phyloP scores from a whole-genome alignment of 92 coral and sea anemone species.

The Nematostella vectensis region DNA sequence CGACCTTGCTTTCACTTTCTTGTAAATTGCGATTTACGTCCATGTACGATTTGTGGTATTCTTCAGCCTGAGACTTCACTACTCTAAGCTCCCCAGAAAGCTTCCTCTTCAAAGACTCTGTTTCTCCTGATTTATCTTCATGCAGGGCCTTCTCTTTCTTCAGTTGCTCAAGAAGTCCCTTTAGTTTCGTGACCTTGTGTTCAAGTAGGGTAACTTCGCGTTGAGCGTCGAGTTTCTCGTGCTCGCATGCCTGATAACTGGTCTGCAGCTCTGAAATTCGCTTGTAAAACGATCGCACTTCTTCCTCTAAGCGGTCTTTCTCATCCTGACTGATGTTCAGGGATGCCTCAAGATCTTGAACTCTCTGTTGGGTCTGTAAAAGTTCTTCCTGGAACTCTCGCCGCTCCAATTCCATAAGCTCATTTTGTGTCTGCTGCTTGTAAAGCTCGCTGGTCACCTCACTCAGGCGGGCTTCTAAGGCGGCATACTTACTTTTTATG shows the following conservation, averaged over 20 bases:
- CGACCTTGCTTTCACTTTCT: slow-evolving; percentile 43
- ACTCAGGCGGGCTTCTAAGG: slow-evolving; percentile 53
- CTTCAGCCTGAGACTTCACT: slow-evolving; percentile 69
- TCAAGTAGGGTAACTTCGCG: slow-evolving; percentile 73
- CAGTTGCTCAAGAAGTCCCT: slow-evolving; percentile 54
- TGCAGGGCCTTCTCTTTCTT: slow-evolving; percentile 49
- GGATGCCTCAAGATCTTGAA: slow-evolving; percentile 82
- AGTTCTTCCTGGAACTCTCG: slow-evolving; percentile 80
- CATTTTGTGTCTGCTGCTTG: slow-evolving; percentile 70
- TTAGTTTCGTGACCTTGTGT: slow-evolving; percentile 64
- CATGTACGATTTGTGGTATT: slow-evolving; percentile 44
- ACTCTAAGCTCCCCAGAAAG: slow-evolving; percentile 56
- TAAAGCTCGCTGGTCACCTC: slow-evolving; percentile 47
- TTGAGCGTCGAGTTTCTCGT: slow-evolving; percentile 79
- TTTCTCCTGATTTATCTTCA: slow-evolving; percentile 59
- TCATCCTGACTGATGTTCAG: slow-evolving; percentile 59
- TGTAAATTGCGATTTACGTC: slow-evolving; percentile 26
- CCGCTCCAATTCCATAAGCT: slow-evolving; percentile 61
- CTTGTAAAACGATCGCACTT: slow-evolving; percentile 76
- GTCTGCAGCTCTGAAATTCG: slow-evolving; percentile 82
- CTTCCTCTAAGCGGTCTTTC: slow-evolving; percentile 72
- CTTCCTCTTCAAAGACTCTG: slow-evolving; percentile 49
- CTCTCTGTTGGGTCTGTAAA: slow-evolving; percentile 60
- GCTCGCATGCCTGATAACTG: slow-evolving; percentile 70
- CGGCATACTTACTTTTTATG: slow-evolving; percentile 42